Base-by-base conservation (phyloP, 2,113 vertebrate genomes). In the Cyanocitta stelleri region DNA sequence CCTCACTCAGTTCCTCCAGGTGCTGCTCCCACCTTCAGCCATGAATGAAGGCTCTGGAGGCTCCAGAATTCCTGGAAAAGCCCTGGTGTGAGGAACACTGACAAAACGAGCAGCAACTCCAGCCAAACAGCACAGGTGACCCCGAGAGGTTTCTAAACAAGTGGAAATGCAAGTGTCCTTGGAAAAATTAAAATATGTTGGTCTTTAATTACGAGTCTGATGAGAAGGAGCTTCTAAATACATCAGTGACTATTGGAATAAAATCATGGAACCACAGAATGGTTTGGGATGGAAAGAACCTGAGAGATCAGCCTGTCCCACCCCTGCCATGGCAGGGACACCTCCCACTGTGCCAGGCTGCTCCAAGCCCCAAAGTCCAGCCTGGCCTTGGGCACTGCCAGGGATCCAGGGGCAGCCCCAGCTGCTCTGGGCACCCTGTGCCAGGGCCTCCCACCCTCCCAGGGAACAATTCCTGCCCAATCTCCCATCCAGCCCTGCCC, bases 301-400 rank as follows among this genome's bases (percentile, higher is more conserved):
- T 24, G 3, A 32, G 11, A 35, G 4, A 0, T 1, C 20, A 32
- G 0, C 26, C 10, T 5, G 4, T 14, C 1, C 58, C 32, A 32
- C 21, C 41, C 59, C 23, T 29, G 19, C 39, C 51, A 39, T 19
- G 52, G 52, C 72, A 86, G 84, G 54, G 54, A 44, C 68, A 21
- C 22, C 46, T 77, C 1, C 73, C 63, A 24, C 33, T 33, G 30
- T 19, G 9, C 29, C 72, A 85, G 49, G 49, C 3, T 37, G 41
- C 41, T 63, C 48, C 58, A 3, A 14, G 24, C 55, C 32, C 61
- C 30, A 68, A 0, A 39, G 15, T 39, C 83, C 61, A 67, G 0
- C 30, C 72, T 66, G 82, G 82, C 71, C 61, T 37, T 21, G 83
- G 71, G 4, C 83, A 76, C 35, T 85, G 29, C 52, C 73, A 87